These are phyloP conservation scores for Spizaetus ornatus DNA, from an alignment of 2,113 vertebrate genomes.

Conservation along the genomic window DNA sequence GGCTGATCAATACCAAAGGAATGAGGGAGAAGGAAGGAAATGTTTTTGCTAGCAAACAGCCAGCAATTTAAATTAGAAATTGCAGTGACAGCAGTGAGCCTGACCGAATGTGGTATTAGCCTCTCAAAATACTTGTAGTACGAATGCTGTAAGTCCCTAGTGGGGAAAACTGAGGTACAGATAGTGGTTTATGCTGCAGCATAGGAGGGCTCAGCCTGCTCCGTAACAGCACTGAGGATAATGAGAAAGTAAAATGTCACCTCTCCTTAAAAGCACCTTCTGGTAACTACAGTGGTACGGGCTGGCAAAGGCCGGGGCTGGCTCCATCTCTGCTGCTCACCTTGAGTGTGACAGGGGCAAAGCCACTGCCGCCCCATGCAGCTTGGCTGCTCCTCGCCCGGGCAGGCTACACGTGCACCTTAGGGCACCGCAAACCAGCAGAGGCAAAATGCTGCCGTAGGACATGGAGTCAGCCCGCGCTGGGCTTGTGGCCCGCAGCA, in stretches of 20 bases:
- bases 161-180: background rate
- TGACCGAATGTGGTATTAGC: background rate
- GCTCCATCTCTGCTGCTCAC: background rate
- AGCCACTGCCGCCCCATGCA: background rate
- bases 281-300: background rate
- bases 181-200: background rate
- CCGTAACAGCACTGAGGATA: background rate
- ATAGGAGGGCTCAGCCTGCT: background rate
- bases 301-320: background rate
- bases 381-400: background rate
- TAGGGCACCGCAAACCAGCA: background rate
- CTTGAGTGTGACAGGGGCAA: background rate
- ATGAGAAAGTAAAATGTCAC: background rate
- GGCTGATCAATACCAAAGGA: slow-evolving; percentile 2
- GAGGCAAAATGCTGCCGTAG: background rate
- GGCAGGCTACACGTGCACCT: background rate
- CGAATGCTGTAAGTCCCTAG: background rate
- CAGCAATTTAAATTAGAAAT: background rate
- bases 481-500: background rate
- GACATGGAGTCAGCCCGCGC: background rate
- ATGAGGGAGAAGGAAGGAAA: background rate
- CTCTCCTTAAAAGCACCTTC: background rate
- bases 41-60: background rate
- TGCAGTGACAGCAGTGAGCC: background rate
- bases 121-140: background rate